These are phyloP conservation scores for Hoplodrina blanda DNA, from an alignment of 2,888 invertebrate species.

Conservation along the genomic window DNA sequence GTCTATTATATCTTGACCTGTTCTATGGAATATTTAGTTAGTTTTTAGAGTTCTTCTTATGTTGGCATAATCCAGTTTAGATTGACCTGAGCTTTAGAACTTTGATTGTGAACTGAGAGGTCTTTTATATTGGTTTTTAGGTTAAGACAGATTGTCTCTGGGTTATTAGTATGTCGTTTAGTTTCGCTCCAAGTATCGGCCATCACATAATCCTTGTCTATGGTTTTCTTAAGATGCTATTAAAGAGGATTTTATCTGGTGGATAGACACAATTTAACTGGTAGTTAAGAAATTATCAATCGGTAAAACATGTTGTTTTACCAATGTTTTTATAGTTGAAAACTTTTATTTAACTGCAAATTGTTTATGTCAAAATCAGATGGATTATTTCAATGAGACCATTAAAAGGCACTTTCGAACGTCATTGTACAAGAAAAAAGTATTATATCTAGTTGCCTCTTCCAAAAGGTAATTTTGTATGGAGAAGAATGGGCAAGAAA, in stretches of 20 bases:
- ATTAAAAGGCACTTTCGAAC: no score
- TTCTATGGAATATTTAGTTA: constrained; percentile 1
- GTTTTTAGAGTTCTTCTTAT: constrained; percentile 33
- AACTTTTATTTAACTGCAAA: no score
- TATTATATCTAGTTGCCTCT: no score
- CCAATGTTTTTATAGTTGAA: no score
- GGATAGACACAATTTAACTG: neutral
- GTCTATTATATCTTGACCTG: constrained; percentile 53
- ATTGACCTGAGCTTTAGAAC: constrained; percentile 33
- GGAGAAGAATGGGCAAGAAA: no score
- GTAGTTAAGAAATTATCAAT: constrained; percentile 12
- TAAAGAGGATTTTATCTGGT: neutral
- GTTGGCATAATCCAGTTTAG: neutral
- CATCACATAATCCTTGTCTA: constrained; percentile 48
- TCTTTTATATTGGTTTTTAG: constrained; percentile 32
- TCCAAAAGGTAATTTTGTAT: no score
- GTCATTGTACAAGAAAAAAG: no score
- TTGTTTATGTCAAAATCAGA: no score
- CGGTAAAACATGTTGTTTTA: neutral
- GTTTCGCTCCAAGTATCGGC: constrained; percentile 28
- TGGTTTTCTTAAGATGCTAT: constrained; percentile 27
- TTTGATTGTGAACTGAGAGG: neutral
- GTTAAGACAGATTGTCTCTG: constrained; percentile 26
- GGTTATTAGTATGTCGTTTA: constrained; percentile 34
- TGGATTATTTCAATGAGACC: no score